Base-by-base conservation (phyloP, 2,113 vertebrate genomes). In the Lophura nycthemera region DNA sequence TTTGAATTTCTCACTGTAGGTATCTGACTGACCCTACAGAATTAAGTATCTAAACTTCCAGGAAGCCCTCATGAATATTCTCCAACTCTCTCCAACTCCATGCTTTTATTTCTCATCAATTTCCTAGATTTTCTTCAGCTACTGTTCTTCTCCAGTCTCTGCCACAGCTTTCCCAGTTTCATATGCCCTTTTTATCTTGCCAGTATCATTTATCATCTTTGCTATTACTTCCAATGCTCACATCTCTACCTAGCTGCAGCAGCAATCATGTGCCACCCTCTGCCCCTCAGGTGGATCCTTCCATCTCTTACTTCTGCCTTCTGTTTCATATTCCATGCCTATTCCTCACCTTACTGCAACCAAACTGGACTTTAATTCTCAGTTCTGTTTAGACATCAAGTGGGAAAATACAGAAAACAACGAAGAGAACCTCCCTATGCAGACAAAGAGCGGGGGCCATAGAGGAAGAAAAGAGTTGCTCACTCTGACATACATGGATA, bases 271-370 rank as follows among this genome's bases (percentile, higher is more conserved):
- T 57, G 29, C 60, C n/a, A 63, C n/a, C 4, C 8, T 34, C 4
- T 29, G 22, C 25, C 5, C 66, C 8, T 76, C 32, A 32, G 42
- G 14, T 45, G 14, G 16, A 42, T 88, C 65, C n/a, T 79, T 40
- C 54, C 38, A 32, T 43, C 13, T 67, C 52, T 71, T 71, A 17
- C 22, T 60, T 22, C 42, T 42, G 30, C 47, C 34, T 20, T 8
- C 5, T 1, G 0, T 70, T 79, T 57, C 54, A n/a, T 52, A 14
- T 32, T 71, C 43, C 22, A 57, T 1, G 1, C 6, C 40, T 42
- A n/a, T 25, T 86, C 50, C 25, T 89, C 32, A 86, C 8, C 29
- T 79, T 57, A 60, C 38, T 71, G 32, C 29, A 89, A 38, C 13
- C 20, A 66, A 69, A 22, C 2, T 40, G 67, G 25, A 52, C 20